Evolutionary conservation across 2,797 vertebrate species (phyloP).

Genomic region (Leptodactylus fallax): DNA sequence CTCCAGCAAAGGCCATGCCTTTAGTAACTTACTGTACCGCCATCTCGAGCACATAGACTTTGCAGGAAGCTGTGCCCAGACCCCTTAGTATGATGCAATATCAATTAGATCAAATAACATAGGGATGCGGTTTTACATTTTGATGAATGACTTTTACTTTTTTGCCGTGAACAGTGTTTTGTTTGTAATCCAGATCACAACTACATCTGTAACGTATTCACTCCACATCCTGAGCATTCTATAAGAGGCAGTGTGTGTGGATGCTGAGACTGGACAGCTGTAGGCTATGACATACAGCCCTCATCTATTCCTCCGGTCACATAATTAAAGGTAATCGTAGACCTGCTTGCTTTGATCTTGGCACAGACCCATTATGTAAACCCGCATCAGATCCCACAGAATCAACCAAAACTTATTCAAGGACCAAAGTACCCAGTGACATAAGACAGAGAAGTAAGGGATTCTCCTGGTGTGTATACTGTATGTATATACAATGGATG

Average conservation of each 20-base stretch:
- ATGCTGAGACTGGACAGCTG: conserved; percentile 20
- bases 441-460: background rate
- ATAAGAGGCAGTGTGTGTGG: background rate
- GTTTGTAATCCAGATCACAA: conserved; percentile 31
- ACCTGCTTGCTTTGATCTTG: conserved; percentile 40
- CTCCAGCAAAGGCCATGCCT: too few relatives aligned
- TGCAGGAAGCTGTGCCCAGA: too few relatives aligned
- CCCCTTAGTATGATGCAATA: background rate
- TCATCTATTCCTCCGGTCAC: too few relatives aligned
- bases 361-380: conserved; percentile 17
- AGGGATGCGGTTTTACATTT: background rate
- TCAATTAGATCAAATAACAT: conserved; percentile 13
- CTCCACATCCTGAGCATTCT: conserved; percentile 12
- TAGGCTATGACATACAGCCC: conserved; percentile 14
- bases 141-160: conserved; percentile 45
- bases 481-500: background rate
- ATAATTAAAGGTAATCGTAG: conserved; percentile 48
- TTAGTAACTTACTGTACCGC: too few relatives aligned
- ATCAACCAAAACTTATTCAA: conserved; percentile 4
- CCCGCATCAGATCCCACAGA: conserved; percentile 5
- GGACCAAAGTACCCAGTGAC: background rate
- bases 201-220: conserved; percentile 55
- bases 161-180: conserved; percentile 20
- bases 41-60: too few relatives aligned
- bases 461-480: too few relatives aligned